phyloP scores from a whole-genome alignment of 2,888 invertebrate species.

The Agapostemon virescens region DNA sequence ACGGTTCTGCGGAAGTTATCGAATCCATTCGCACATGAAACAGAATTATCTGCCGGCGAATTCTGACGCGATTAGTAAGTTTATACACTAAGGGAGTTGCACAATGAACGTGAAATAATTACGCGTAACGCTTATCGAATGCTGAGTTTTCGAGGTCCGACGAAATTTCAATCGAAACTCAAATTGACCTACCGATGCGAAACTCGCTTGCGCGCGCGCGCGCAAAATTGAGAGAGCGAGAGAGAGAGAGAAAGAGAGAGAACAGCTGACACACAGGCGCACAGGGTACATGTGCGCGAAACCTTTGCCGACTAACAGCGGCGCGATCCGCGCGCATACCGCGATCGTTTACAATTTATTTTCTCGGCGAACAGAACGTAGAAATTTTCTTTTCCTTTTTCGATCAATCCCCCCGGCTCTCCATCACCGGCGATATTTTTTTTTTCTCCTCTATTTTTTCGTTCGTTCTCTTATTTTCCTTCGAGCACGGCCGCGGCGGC shows the following conservation, averaged over 20 bases:
- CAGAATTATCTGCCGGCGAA: conserved; percentile 31
- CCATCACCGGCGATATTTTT: not conserved
- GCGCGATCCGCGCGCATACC: conserved; percentile 29
- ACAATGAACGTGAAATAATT: conserved; percentile 24
- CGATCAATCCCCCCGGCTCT: conserved; percentile 23
- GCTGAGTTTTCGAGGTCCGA: conserved; percentile 58
- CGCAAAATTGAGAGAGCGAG: too few species aligned
- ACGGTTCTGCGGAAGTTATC: conserved; percentile 29
- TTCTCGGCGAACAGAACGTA: conserved; percentile 15
- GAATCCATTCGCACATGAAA: conserved; percentile 29
- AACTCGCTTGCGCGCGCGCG: conserved; percentile 34
- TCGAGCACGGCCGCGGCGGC: conserved; percentile 36
- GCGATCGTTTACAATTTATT: conserved; percentile 45
- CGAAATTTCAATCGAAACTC: conserved; percentile 66
- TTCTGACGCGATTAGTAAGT: conserved; percentile 31
- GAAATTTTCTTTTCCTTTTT: conserved; percentile 41
- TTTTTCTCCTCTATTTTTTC: conserved; percentile 7
- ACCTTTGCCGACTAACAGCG: conserved; percentile 32
- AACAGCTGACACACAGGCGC: too few species aligned
- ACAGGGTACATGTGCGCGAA: not conserved
- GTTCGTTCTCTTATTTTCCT: conserved; percentile 41
- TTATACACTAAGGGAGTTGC: conserved; percentile 14
- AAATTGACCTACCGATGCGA: conserved; percentile 70
- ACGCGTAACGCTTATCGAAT: conserved; percentile 27
- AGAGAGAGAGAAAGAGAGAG: too few species aligned